These are phyloP conservation scores for Allobates femoralis DNA, from an alignment of 2,797 vertebrate species.

Conservation along the genomic window DNA sequence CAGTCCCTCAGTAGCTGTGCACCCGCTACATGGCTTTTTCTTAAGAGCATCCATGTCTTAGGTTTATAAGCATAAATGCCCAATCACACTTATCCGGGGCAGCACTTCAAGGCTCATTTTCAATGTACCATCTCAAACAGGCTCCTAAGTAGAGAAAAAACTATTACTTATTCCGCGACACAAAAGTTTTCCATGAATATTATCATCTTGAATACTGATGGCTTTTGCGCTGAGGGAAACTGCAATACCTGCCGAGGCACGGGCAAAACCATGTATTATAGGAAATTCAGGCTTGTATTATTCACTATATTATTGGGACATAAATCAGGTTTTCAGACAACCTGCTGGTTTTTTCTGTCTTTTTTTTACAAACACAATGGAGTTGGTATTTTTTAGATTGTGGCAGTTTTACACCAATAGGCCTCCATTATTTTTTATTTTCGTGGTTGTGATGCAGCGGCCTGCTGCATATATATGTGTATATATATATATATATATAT, in stretches of 20 bases:
- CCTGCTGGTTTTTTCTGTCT: not conserved
- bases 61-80: not conserved
- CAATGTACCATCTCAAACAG: not conserved
- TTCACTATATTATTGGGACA: too few relatives aligned
- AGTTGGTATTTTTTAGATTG: too few relatives aligned
- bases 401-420: too few relatives aligned
- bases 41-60: not conserved
- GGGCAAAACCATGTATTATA: not conserved
- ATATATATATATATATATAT: too few relatives aligned
- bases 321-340: too few relatives aligned
- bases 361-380: too few relatives aligned
- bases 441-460: too few relatives aligned
- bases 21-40: slow-evolving; percentile 28
- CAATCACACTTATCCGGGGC: slow-evolving; percentile 1
- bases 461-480: too few relatives aligned
- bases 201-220: slow-evolving; percentile 32
- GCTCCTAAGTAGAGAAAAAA: not conserved
- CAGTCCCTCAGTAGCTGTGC: slow-evolving; percentile 50
- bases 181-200: slow-evolving; percentile 33
- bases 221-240: not conserved
- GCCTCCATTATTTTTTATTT: too few relatives aligned
- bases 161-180: slow-evolving; percentile 18
- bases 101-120: not conserved
- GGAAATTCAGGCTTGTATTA: not conserved
- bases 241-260: not conserved